Conservation (phyloP, 2,888 invertebrate genomes). For the Atethmia centrago region DNA sequence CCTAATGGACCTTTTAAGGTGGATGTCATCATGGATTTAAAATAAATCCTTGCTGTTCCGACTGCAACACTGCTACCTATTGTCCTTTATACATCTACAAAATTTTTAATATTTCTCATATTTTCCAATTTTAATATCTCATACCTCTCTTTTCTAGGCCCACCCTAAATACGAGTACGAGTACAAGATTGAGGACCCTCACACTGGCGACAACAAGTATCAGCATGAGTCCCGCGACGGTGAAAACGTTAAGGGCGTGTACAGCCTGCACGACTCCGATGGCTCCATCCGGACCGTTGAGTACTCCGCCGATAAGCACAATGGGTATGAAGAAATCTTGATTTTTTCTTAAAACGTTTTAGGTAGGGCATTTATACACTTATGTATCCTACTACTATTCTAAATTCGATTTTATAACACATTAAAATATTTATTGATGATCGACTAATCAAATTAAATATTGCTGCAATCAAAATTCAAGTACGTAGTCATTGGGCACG, state of each 20-base stretch:
- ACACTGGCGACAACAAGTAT: constrained; percentile 90
- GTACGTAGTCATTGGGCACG: too few species aligned
- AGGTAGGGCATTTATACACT: constrained; percentile 18
- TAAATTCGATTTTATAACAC: neutral
- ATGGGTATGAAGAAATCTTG: constrained; percentile 78
- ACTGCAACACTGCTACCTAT: neutral
- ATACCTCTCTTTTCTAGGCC: constrained; percentile 69
- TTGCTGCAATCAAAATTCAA: neutral
- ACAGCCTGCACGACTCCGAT: constrained; percentile 90
- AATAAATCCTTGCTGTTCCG: neutral
- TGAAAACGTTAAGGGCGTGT: constrained; percentile 89
- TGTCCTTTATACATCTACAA: neutral
- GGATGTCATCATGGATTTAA: too few species aligned
- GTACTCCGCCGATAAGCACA: constrained; percentile 88
- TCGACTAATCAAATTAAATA: too few species aligned
- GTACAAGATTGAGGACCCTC: constrained; percentile 88
- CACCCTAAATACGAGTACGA: constrained; percentile 90
- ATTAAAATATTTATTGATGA: neutral
- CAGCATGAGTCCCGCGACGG: constrained; percentile 90
- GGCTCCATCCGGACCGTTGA: constrained; percentile 90
- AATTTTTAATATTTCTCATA: neutral
- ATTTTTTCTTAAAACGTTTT: constrained; percentile 30
- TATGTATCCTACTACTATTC: neutral
- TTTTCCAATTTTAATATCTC: neutral
- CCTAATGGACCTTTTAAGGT: neutral